Evolutionary conservation across 2,113 vertebrate genomes (phyloP), one percentile per base, ranked within the genome.

Genomic region (Physeter macrocephalus): DNA sequence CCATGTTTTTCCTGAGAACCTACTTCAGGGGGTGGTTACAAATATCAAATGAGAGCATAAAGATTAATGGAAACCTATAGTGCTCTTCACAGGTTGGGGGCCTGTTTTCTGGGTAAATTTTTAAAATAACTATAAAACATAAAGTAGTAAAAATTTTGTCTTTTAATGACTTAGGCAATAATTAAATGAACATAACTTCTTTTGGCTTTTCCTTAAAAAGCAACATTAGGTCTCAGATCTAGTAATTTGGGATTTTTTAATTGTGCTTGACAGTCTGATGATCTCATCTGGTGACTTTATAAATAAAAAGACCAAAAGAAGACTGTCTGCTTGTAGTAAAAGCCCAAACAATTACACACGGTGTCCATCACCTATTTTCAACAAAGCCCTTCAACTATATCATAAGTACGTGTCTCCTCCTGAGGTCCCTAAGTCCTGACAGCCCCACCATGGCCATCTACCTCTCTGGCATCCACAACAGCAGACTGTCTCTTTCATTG

Each of bases 191-290:
- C 11, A 72, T 5, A 57, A 14, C 3, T 5, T 25, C 14, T 1
- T 72, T 52, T 88, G 36, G 39, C 36, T 74, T 94, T 88, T 41
- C 39, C 52, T 75, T 39, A 34, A 36, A 54, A 88, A 61, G 25
- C 25, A 23, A 66, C 1, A 15, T 29, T 36, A 29, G 21, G 14
- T 43, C 17, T 90, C 49, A 34, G 34, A 41, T 62, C 10, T 59
- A 46, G 21, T 14, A 57, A 64, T 27, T 15, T 25, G 61, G 77
- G 17, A 20, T 29, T 67, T 90, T 29, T 29, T 34, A 23, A 15
- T 23, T 52, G 57, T 6, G 59, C 31, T n/a, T 69, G 23, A 64
- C 17, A 52, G 43, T 27, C 66, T 39, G 31, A 36, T 81, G 69
- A 23, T 6, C 20, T 61, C 39, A 59, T 13, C 7, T 7, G 2